Base-by-base conservation (phyloP, 2,797 vertebrate species). In the Poecilia wingei region DNA sequence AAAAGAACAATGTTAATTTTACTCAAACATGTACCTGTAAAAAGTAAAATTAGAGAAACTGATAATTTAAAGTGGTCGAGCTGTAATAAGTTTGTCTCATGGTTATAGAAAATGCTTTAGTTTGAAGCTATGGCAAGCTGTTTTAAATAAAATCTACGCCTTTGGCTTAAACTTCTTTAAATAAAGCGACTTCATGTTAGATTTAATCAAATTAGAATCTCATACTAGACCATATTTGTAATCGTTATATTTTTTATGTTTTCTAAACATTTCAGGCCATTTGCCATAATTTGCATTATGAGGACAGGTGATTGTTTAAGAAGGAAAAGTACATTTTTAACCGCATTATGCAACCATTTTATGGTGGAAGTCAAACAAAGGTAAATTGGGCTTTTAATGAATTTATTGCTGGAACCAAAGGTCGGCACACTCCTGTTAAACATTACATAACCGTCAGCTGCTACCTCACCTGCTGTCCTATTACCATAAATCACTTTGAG, bases 321-420 rank as follows among this genome's bases (percentile, higher is more conserved):
- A 76, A 79, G 66, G 57, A 33, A 13, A 49, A 72, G 69, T 51
- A 55, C 72, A 61, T 28, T 9, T 31, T 80, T 66, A 72, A 72
- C 0, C 20, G 69, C 39, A 57, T 76, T 77, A 80, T 66, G 51
- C 31, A 64, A 75, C 75, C 46, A 64, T 1, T 69, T 73, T 33
- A 33, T 12, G 51, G 51, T 2, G 39, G 22, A 73, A 18, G 46
- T 39, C 10, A 80, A 79, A 78, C 43, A 9, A 64, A 75, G 77
- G 51, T 77, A 36, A 53, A 22, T 64, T 70, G 41, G 25, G 25
- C 25, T 45, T 43, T 43, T 28, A n/a, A 22, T 75, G 7, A 3
- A 4, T 41, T 14, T 25, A 73, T 36, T 55, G 55, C 59, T 47
- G 36, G 43, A n/a, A 45, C 47, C 39, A 25, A 10, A 71, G 64